Evolutionary conservation across 1,140 invertebrate species (phyloP).

Genomic region (Hesperophylax magnus): DNA sequence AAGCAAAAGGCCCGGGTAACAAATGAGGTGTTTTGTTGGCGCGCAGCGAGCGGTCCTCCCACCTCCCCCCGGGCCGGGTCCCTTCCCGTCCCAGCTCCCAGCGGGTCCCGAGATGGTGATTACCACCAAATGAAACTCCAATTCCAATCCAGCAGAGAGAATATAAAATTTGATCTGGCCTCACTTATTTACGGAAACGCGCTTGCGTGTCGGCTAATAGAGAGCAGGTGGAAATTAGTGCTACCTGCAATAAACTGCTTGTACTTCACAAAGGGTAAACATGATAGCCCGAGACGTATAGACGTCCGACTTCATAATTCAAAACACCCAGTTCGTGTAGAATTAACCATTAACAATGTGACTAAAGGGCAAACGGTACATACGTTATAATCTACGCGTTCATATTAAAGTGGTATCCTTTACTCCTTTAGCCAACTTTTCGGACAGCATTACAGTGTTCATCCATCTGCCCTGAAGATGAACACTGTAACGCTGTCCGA

Average conservation of each 20-base stretch:
- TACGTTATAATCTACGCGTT: no score
- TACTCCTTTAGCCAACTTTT: no score
- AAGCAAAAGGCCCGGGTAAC: conserved; percentile 41
- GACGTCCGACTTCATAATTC: no score
- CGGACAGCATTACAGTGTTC: no score
- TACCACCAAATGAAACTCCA: conserved; percentile 55
- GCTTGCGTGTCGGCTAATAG: conserved; percentile 3
- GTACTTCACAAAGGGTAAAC: background rate
- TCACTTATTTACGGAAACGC: background rate
- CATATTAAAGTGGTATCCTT: no score
- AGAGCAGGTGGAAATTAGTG: conserved; percentile 17
- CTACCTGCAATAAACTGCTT: conserved; percentile 17
- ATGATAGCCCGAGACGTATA: no score
- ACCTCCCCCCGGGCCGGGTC: background rate
- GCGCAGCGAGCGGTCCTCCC: conserved; percentile 45
- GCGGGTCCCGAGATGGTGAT: conserved; percentile 48
- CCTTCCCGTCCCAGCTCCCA: no score
- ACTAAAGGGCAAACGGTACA: no score
- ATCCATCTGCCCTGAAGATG: no score
- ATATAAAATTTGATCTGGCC: conserved; percentile 21
- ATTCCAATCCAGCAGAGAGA: conserved; percentile 24
- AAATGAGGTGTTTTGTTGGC: conserved; percentile 57
- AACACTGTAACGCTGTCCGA: no score
- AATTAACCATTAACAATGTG: no score
- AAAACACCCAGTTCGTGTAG: no score